Conservation (phyloP, 2,888 invertebrate genomes). For the Acanthococcus lagerstroemiae region DNA sequence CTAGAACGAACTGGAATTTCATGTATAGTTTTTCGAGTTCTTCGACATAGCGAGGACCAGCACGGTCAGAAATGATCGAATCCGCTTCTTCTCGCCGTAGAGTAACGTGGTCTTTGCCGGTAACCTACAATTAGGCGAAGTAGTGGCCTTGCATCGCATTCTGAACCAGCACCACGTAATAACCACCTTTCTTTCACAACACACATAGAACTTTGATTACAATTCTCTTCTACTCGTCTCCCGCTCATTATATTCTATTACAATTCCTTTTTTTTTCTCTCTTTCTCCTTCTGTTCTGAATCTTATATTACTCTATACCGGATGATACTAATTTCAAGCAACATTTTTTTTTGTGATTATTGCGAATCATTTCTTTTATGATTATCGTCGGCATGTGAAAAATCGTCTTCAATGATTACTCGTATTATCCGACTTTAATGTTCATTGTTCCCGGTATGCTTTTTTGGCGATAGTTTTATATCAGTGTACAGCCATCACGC, state of each 20-base stretch:
- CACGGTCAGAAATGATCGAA: constrained; percentile 21
- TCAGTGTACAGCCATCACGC: too few species aligned
- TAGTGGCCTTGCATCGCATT: constrained; percentile 28
- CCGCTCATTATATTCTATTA: constrained; percentile 23
- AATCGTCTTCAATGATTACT: background rate
- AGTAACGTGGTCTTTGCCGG: constrained; percentile 22
- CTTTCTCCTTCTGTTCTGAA: constrained; percentile 31
- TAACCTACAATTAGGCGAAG: constrained; percentile 30
- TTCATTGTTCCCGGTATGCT: too few species aligned
- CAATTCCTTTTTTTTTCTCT: constrained; percentile 32
- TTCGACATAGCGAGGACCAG: constrained; percentile 1
- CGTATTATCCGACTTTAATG: background rate
- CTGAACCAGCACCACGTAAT: constrained; percentile 24
- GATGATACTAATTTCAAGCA: constrained; percentile 1
- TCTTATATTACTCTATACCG: background rate
- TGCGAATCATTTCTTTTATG: background rate
- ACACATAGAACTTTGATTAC: constrained; percentile 27
- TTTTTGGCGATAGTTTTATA: too few species aligned
- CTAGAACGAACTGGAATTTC: background rate
- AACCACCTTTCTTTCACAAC: constrained; percentile 26
- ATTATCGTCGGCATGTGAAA: background rate
- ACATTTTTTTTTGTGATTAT: background rate
- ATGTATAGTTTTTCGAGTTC: background rate
- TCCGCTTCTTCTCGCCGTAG: constrained; percentile 6
- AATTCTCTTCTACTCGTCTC: constrained; percentile 22